Evolutionary conservation across 2,113 vertebrate genomes (phyloP), one percentile per base, ranked within the genome.

Genomic region (Cairina moschata): DNA sequence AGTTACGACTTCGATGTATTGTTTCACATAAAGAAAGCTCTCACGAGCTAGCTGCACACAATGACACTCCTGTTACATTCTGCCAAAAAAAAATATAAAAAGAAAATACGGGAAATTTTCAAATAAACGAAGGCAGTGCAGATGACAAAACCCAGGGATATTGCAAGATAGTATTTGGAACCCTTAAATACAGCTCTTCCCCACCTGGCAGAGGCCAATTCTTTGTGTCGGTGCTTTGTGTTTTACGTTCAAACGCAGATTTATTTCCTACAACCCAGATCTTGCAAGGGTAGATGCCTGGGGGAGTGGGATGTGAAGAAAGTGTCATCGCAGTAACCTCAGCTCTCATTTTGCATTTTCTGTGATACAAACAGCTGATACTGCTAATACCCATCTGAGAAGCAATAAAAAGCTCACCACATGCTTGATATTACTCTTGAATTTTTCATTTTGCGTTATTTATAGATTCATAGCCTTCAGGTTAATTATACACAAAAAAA

Each of bases 341-440:
- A 36, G 31, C 13, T 55, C 78, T 32, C 36, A 52, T 8, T 15
- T 22, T 22, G 42, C 13, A 31, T 50, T 32, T 42, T 31, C 54
- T 59, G 44, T 2, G 50, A 18, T 6, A 42, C 8, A 31, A 58
- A 48, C 34, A 77, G 58, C 42, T 13, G 20, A 8, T 3, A 7
- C 18, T 15, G 36, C 48, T 38, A 20, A n/a, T 0, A 34, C 31
- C 77, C 87, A 67, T 4, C 60, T 25, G 48, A 75, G 76, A 16
- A 28, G 75, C 75, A 71, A 38, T 1, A 36, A 31, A 75, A 82
- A 63, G 42, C n/a, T n/a, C 71, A 54, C 48, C 8, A 44, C 6
- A 1, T 2, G 25, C 44, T 38, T 13, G 62, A 26, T 8, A 8
- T 5, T 7, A 31, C 17, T 2, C 20, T 0, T 42, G 63, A 42